phyloP scores from a whole-genome alignment of 1,140 invertebrate species.

The Acyrthosiphon pisum region DNA sequence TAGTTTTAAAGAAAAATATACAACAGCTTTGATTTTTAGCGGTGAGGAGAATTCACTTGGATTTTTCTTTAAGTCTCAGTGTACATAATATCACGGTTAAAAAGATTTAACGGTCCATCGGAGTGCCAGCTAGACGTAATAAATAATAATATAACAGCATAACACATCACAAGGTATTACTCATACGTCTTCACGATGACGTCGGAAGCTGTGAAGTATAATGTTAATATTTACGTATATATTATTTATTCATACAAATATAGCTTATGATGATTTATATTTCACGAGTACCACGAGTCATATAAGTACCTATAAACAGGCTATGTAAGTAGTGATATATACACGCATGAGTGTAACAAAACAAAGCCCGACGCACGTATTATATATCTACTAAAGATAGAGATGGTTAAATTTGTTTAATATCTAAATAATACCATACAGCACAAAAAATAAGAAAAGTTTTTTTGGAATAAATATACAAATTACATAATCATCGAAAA shows the following conservation, averaged over 20 bases:
- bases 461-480: background rate
- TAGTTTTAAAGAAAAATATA: background rate
- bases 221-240: background rate
- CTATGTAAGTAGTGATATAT: background rate
- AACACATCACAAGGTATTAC: background rate
- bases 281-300: background rate
- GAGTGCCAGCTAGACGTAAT: background rate
- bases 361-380: background rate
- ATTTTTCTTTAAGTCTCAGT: background rate
- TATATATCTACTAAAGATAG: background rate
- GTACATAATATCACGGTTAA: background rate
- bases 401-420: background rate
- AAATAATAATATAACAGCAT: conserved; percentile 11
- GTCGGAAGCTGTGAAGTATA: background rate
- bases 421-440: background rate
- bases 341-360: background rate
- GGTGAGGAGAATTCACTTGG: background rate
- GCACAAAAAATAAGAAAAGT: background rate
- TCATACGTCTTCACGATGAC: background rate
- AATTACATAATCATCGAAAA: background rate
- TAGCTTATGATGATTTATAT: background rate
- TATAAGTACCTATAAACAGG: background rate
- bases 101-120: background rate
- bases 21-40: background rate
- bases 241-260: background rate